These are phyloP conservation scores for Axis porcinus DNA, from an alignment of 2,113 vertebrate species.

Conservation along the genomic window DNA sequence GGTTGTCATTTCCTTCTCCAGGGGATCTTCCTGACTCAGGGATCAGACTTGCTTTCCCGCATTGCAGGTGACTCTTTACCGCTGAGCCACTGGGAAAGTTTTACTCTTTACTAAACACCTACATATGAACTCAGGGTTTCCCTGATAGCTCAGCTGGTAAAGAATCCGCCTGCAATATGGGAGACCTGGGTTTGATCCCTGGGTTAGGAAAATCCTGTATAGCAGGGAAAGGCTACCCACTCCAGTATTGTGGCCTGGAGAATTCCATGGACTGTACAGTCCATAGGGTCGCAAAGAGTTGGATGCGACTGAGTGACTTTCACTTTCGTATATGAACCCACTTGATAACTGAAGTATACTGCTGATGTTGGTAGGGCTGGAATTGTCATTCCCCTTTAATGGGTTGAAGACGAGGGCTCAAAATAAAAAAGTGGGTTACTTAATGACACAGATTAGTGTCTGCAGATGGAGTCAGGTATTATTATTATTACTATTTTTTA, in stretches of 20 bases:
- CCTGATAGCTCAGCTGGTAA: background rate
- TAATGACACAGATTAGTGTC: background rate
- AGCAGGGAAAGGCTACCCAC: background rate
- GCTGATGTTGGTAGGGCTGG: background rate
- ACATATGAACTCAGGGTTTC: background rate
- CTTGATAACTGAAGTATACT: background rate
- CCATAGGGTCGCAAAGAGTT: rapidly evolving
- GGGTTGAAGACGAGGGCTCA: background rate
- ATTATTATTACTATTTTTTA: background rate
- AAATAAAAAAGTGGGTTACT: background rate
- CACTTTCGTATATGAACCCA: background rate
- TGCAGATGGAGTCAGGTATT: background rate
- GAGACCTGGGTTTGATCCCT: background rate
- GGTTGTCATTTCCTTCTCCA: background rate
- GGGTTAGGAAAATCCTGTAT: background rate
- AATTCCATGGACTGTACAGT: background rate
- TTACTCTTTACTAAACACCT: background rate
- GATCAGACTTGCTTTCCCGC: background rate
- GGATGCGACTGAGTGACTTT: background rate
- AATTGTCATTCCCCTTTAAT: background rate
- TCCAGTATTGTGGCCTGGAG: background rate
- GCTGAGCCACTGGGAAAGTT: background rate
- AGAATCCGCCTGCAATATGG: background rate
- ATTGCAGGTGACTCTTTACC: background rate
- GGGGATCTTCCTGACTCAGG: background rate